A percentile compares a stretch with the other conserved stretches of the same genome.
Conservation (phyloP, 2,113 vertebrate species). For the Catagonus wagneri region DNA sequence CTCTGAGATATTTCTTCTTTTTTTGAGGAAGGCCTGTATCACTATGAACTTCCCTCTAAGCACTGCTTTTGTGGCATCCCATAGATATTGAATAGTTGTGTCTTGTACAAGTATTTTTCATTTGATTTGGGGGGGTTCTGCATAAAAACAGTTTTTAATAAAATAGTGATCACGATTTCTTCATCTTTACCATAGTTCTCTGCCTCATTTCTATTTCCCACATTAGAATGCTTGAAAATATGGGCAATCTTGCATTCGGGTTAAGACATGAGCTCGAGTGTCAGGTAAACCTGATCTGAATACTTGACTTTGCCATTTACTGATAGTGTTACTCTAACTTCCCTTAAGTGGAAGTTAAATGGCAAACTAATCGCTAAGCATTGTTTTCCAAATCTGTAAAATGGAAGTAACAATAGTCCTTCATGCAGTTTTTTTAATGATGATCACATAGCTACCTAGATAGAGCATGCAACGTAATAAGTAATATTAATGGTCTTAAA, state of each 20-base stretch:
- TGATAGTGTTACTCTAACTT: background rate
- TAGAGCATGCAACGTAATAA: background rate
- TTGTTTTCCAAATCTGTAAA: slow-evolving; percentile 10
- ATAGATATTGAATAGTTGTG: no score
- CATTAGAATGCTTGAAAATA: background rate
- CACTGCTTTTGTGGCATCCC: no score
- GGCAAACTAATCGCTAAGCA: background rate
- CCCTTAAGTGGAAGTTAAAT: background rate
- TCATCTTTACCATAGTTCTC: background rate
- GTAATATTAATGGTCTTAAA: background rate
- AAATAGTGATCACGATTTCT: background rate
- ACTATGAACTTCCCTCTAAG: no score
- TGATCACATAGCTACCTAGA: background rate
- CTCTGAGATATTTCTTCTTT: no score
- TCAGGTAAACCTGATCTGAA: background rate
- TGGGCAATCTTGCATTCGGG: background rate
- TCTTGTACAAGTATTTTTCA: background rate
- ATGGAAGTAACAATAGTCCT: background rate
- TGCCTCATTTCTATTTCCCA: background rate
- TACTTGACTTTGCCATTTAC: background rate
- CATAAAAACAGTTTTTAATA: background rate
- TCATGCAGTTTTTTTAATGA: background rate
- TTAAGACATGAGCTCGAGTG: background rate
- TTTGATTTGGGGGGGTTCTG: background rate
- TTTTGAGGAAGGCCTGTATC: no score